A percentile compares a stretch with the other conserved stretches of the same genome.
phyloP scores from a whole-genome alignment of 2,888 invertebrate species.

The Cerceris rybyensis region DNA sequence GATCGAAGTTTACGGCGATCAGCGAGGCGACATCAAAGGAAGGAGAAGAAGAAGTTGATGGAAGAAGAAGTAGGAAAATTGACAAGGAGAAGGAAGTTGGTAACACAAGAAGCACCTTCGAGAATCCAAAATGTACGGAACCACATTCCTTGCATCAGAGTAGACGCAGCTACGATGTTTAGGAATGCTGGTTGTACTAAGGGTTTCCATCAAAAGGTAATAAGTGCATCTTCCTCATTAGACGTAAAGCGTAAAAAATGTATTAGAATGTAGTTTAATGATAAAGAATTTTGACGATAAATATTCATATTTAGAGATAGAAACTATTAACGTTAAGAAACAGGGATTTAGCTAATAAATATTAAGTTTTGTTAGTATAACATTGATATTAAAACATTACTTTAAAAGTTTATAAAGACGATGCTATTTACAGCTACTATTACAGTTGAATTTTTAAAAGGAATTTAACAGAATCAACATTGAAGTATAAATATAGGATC shows the following conservation, averaged over 20 bases:
- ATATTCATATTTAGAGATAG: too few species aligned
- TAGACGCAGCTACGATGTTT: not conserved
- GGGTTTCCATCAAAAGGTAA: not conserved
- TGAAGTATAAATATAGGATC: too few species aligned
- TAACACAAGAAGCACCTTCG: not conserved
- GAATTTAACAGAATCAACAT: too few species aligned
- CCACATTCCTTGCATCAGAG: not conserved
- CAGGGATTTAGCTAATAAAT: too few species aligned
- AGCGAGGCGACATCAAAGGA: constrained; percentile 3
- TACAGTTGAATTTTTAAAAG: too few species aligned
- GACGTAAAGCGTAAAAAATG: not conserved
- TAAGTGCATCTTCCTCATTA: not conserved
- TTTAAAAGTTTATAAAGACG: too few species aligned
- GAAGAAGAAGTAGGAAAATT: not conserved
- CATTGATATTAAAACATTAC: too few species aligned
- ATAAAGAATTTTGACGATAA: too few species aligned
- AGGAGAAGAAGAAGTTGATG: not conserved
- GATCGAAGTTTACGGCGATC: constrained; percentile 4
- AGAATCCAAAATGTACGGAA: not conserved
- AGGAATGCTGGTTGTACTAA: not conserved
- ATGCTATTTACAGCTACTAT: too few species aligned
- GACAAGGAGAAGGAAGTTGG: not conserved
- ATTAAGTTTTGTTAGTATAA: too few species aligned
- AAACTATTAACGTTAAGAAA: too few species aligned
- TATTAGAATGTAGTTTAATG: not conserved